Conservation (phyloP, 2,797 vertebrate genomes). For the Eospalax fontanierii region DNA sequence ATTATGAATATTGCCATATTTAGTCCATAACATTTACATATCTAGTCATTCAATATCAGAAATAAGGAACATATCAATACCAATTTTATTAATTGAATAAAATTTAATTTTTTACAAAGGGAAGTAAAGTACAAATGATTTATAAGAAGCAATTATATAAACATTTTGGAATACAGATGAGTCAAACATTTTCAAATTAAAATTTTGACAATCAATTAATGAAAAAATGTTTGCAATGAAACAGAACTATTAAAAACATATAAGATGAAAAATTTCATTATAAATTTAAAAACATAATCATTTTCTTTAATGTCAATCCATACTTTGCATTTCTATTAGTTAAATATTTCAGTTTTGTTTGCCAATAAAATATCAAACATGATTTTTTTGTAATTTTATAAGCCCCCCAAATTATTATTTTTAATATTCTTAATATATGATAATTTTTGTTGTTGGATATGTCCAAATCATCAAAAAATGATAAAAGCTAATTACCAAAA, state of each 20-base stretch:
- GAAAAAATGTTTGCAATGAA: background rate
- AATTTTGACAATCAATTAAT: background rate
- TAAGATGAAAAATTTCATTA: background rate
- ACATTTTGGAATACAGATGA: background rate
- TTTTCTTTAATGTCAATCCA: background rate
- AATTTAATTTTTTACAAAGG: background rate
- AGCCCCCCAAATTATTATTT: background rate
- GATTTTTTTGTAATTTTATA: background rate
- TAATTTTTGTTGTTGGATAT: background rate
- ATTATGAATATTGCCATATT: background rate
- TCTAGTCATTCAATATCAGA: background rate
- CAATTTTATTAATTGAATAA: background rate
- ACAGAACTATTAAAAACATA: background rate
- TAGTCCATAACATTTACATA: background rate
- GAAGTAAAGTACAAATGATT: background rate
- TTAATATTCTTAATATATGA: background rate
- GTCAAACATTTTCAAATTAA: background rate
- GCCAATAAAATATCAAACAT: background rate
- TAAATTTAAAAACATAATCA: background rate
- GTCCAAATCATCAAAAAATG: too few species aligned
- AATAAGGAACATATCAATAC: background rate
- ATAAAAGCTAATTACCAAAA: too few species aligned
- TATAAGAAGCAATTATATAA: background rate
- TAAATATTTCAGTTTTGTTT: background rate
- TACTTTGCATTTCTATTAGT: background rate